These are phyloP conservation scores for Tolmerus cingulatus DNA, from an alignment of 2,888 invertebrate species.

Conservation along the genomic window DNA sequence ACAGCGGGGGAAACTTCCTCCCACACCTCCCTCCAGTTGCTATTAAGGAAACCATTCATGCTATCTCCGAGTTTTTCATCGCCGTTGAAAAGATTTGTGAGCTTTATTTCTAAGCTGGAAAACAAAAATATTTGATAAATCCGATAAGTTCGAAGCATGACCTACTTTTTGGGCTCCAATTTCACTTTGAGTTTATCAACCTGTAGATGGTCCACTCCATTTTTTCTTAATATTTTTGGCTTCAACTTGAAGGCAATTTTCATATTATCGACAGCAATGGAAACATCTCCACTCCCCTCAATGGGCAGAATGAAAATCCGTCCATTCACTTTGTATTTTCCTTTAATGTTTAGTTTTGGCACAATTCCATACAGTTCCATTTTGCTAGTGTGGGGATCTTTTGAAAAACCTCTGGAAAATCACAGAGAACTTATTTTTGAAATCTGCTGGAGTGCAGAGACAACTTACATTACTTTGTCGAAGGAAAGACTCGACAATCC, in stretches of 20 bases:
- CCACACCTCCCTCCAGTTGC: constrained; percentile 69
- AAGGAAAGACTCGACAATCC: constrained; percentile 13
- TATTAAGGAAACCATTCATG: constrained; percentile 69
- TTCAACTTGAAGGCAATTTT: constrained; percentile 44
- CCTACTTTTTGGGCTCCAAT: constrained; percentile 25
- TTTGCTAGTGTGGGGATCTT: constrained; percentile 39
- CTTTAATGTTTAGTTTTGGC: constrained; percentile 36
- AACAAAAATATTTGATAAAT: not conserved
- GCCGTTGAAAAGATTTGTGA: constrained; percentile 70
- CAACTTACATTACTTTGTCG: constrained; percentile 34
- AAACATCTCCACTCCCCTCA: constrained; percentile 51
- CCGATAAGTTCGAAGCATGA: not conserved
- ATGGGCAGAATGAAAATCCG: constrained; percentile 56
- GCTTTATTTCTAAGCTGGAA: constrained; percentile 52
- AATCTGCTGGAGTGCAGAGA: not conserved
- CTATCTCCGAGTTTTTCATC: constrained; percentile 67
- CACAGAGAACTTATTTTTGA: not conserved
- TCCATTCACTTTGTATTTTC: constrained; percentile 54
- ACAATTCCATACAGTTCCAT: constrained; percentile 41
- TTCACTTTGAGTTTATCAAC: constrained; percentile 29
- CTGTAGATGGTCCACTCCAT: constrained; percentile 40
- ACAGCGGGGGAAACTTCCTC: constrained; percentile 52
- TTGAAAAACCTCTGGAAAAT: constrained; percentile 42
- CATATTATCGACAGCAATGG: constrained; percentile 43
- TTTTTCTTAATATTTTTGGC: constrained; percentile 38